These are phyloP conservation scores for Trypoxylon attenuatum DNA, from an alignment of 2,888 invertebrate species.

Conservation along the genomic window DNA sequence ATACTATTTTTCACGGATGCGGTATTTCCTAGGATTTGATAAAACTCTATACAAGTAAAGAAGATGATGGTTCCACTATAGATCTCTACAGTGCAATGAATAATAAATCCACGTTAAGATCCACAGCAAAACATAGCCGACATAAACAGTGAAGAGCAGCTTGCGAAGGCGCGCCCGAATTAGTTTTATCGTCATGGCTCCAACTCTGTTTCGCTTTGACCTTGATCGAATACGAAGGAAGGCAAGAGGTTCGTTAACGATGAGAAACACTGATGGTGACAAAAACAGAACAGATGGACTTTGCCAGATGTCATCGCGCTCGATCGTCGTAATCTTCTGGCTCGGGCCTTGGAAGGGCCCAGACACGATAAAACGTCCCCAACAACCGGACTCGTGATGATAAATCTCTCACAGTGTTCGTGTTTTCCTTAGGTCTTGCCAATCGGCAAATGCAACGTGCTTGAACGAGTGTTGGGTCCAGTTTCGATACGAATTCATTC, in stretches of 20 bases:
- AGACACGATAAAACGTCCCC: constrained; percentile 14
- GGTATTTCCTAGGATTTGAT: too few species aligned
- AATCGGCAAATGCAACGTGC: too few species aligned
- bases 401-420: constrained; percentile 19
- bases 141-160: too few species aligned
- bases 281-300: constrained; percentile 44
- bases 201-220: too few species aligned
- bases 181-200: background rate
- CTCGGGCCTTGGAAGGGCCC: constrained; percentile 11
- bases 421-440: constrained; percentile 1
- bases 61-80: too few species aligned
- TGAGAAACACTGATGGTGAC: constrained; percentile 44
- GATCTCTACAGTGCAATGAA: too few species aligned
- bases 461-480: background rate
- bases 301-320: constrained; percentile 41
- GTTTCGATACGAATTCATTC: background rate
- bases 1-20: constrained; percentile 38
- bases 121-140: too few species aligned
- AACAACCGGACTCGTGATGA: constrained; percentile 14
- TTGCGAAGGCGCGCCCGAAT: constrained; percentile 1
- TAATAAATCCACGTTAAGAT: too few species aligned
- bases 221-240: constrained; percentile 22
- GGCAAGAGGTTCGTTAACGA: constrained; percentile 22
- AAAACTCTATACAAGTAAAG: too few species aligned
- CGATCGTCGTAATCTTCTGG: constrained; percentile 37